Percentiles rank a stretch among this genome's conserved stretches.
These are phyloP conservation scores for Mamestra configurata DNA, from an alignment of 1,140 invertebrate species.

Conservation along the genomic window DNA sequence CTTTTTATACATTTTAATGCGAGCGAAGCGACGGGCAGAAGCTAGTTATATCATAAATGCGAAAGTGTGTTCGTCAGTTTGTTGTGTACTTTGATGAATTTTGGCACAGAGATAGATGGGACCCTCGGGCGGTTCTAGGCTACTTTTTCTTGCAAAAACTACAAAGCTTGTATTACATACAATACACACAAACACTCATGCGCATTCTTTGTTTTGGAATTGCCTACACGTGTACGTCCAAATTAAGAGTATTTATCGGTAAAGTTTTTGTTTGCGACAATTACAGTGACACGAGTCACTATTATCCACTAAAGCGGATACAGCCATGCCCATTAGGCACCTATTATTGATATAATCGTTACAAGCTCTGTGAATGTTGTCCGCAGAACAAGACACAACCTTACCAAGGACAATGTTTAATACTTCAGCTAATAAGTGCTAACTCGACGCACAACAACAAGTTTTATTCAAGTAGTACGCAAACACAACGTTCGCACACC, in stretches of 20 bases:
- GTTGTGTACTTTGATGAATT: too few relatives aligned
- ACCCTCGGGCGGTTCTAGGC: too few relatives aligned
- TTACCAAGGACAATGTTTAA: constrained; percentile 66
- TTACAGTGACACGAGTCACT: not conserved
- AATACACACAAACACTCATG: too few relatives aligned
- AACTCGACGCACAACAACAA: not conserved
- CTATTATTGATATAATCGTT: constrained; percentile 38
- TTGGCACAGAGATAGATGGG: too few relatives aligned
- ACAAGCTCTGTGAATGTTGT: constrained; percentile 70
- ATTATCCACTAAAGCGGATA: constrained; percentile 51
- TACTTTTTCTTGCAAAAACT: too few relatives aligned
- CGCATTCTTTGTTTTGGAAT: too few relatives aligned
- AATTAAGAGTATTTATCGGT: not conserved
- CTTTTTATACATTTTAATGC: too few relatives aligned
- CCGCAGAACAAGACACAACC: constrained; percentile 58
- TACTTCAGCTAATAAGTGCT: constrained; percentile 51
- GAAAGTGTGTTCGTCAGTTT: too few relatives aligned
- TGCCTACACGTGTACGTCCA: not conserved
- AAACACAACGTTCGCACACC: not conserved
- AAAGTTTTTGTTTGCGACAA: not conserved
- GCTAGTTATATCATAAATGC: too few relatives aligned
- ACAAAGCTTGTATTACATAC: too few relatives aligned
- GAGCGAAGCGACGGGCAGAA: too few relatives aligned
- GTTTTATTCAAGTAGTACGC: not conserved
- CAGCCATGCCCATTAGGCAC: constrained; percentile 51